Conservation (phyloP, 1,140 invertebrate genomes). For the Calephelis virginiensis region DNA sequence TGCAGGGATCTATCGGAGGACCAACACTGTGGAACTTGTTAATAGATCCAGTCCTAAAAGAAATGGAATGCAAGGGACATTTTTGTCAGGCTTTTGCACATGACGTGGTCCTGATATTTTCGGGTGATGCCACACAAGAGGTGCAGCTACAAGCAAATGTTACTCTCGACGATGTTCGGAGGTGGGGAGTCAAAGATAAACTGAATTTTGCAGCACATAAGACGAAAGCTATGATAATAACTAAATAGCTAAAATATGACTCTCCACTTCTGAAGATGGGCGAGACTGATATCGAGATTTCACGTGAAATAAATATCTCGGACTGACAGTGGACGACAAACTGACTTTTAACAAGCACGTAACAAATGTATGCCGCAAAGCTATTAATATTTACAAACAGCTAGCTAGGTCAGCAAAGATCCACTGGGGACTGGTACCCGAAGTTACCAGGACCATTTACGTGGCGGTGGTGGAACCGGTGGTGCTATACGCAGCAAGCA, state of each 20-base stretch:
- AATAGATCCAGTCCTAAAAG: neutral
- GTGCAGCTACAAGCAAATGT: neutral
- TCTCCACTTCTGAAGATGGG: too few species aligned
- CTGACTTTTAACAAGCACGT: neutral
- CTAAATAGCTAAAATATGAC: too few species aligned
- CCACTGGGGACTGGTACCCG: neutral
- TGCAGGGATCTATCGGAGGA: neutral
- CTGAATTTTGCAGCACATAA: neutral
- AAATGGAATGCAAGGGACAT: neutral
- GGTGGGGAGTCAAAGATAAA: neutral
- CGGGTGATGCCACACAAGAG: neutral
- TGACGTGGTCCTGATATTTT: too few species aligned
- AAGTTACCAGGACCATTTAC: neutral
- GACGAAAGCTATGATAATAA: neutral
- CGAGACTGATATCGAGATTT: too few species aligned
- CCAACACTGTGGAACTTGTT: neutral
- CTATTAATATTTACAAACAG: neutral
- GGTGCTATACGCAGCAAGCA: neutral
- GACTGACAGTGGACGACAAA: neutral
- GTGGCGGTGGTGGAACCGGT: neutral
- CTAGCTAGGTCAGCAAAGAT: neutral
- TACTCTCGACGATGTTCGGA: neutral
- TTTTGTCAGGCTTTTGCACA: neutral
- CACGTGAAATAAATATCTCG: neutral
- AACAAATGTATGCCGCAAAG: neutral